Conservation (phyloP, 37 sponge, comb jelly and placozoan genomes). For the Chondrosia reniformis region DNA sequence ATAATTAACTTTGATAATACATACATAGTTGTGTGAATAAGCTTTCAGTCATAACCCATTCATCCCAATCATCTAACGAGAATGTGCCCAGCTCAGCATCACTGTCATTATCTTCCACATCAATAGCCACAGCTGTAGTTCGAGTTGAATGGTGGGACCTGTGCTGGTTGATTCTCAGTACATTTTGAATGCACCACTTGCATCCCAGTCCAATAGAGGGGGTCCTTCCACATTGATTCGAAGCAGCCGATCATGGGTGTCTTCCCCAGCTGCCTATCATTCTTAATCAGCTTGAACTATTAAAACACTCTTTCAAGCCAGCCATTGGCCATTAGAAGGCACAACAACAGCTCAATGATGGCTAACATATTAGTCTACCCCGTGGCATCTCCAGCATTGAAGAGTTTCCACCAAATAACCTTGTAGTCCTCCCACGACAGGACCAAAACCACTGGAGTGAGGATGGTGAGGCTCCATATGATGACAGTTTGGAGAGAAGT, state of each 20-base stretch:
- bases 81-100: no score
- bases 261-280: slow-evolving; percentile 30
- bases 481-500: no score
- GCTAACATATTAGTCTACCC: slow-evolving; percentile 43
- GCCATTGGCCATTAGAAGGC: slow-evolving; percentile 56
- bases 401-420: slow-evolving; percentile 62
- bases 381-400: slow-evolving; percentile 37
- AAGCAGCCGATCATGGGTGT: slow-evolving; percentile 43
- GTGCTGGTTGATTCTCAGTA: slow-evolving; percentile 16
- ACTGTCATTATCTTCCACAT: background rate
- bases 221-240: slow-evolving; percentile 55
- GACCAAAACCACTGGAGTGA: no score
- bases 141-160: background rate
- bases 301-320: slow-evolving; percentile 53
- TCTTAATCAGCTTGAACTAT: slow-evolving; percentile 47
- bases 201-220: slow-evolving; percentile 49
- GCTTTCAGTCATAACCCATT: no score
- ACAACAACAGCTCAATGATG: slow-evolving; percentile 47
- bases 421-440: slow-evolving; percentile 35
- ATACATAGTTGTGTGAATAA: no score
- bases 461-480: no score
- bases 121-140: background rate
- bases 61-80: slow-evolving; percentile 27
- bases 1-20: no score
- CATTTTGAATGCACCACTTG: slow-evolving; percentile 49